Evolutionary conservation across 1,140 invertebrate species (phyloP), one percentile per base, ranked within the genome.

Genomic region (Drosophila arizonae): DNA sequence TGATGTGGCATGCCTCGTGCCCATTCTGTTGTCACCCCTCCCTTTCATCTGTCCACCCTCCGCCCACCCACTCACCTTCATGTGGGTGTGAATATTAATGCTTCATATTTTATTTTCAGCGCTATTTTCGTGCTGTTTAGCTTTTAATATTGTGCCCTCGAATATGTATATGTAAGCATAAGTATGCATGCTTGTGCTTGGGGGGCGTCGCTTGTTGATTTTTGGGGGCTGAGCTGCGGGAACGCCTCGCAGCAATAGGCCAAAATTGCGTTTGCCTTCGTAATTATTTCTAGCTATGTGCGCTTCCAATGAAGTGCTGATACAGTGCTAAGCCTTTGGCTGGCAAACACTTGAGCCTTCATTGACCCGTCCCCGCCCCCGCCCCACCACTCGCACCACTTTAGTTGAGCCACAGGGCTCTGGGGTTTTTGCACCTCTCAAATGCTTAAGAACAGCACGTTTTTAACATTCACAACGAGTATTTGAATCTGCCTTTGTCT

Each of bases 61-160:
- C 4, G 1, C 54, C 21, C 17, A 0, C 10, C 21, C 10, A n/a
- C 48, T 26, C 46, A 39, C 52, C 43, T 54, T 75, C 76, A 66
- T 66, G 72, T 72, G 76, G 76, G 82, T 82, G 82, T 87, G 79
- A 87, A 87, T 87, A 82, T 87, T 87, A 87, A 87, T 87, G 82
- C 71, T 72, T 87, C 79, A 87, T 87, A 87, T 87, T 87, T 82
- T 86, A 87, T 79, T 81, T 82, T 71, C 51, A 74, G 61, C 72
- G 61, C 65, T 67, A 51, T 76, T 77, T 81, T 66, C 70, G 52
- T 79, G 72, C 69, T 75, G 76, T 73, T 74, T 79, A 77, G 82
- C 76, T 79, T 87, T 88, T 87, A 79, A 87, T 79, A 73, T 77
- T 68, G 57, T 66, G 50, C 46, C 41, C 48, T 4, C 15, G 28